phyloP scores from a whole-genome alignment of 2,113 vertebrate genomes.

The Reinhardtius hippoglossoides region DNA sequence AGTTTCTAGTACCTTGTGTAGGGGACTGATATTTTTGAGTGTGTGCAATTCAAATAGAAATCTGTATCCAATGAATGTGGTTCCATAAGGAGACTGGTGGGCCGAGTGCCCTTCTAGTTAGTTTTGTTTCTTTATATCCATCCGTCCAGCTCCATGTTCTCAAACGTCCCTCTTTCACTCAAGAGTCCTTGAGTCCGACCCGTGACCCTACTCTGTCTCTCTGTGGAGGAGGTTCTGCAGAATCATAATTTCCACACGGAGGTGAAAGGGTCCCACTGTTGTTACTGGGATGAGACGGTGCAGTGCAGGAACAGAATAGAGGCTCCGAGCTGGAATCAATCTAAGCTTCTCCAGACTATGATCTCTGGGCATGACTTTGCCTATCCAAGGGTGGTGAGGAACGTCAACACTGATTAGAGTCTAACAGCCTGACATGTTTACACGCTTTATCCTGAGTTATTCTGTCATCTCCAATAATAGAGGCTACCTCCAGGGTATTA shows the following conservation, averaged over 20 bases:
- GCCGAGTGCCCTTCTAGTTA: too few relatives aligned
- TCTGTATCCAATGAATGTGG: too few relatives aligned
- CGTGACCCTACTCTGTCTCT: not conserved
- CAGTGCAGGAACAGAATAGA: slow-evolving; percentile 13
- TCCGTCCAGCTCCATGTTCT: not conserved
- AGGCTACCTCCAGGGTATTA: slow-evolving; percentile 32
- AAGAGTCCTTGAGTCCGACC: not conserved
- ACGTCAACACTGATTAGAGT: slow-evolving; percentile 76
- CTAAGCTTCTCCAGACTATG: slow-evolving; percentile 40
- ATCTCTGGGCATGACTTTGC: slow-evolving; percentile 56
- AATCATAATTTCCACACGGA: slow-evolving; percentile 20
- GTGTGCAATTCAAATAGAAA: too few relatives aligned
- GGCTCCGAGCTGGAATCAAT: slow-evolving; percentile 42
- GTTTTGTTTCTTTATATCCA: not conserved
- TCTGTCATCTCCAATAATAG: slow-evolving; percentile 65
- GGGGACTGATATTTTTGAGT: too few relatives aligned
- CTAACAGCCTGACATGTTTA: slow-evolving; percentile 57
- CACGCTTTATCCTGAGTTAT: slow-evolving; percentile 50
- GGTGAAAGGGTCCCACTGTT: slow-evolving; percentile 42
- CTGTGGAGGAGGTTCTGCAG: slow-evolving; percentile 3
- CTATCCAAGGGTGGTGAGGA: slow-evolving; percentile 82
- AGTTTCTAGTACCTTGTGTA: too few relatives aligned
- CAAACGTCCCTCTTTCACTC: not conserved
- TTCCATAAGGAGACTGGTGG: too few relatives aligned
- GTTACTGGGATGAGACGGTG: slow-evolving; percentile 30